phyloP scores from a whole-genome alignment of 53 echinoderm and acorn worm genomes.

The Echinometra lucunter region DNA sequence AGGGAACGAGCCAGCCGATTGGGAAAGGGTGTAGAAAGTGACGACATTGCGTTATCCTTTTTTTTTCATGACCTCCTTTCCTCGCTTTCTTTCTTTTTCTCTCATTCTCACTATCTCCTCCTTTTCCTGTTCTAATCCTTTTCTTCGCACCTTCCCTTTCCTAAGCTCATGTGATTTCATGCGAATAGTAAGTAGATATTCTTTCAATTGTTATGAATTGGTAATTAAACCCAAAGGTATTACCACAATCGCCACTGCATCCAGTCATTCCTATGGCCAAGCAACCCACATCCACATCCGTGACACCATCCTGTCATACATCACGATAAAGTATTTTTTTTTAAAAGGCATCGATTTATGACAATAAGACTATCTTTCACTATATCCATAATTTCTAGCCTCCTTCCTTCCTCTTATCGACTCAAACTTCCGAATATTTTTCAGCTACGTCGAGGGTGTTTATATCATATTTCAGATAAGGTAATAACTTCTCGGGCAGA shows the following conservation, averaged over 20 bases:
- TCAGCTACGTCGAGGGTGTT: not conserved
- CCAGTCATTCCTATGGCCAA: not conserved
- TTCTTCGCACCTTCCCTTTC: not conserved
- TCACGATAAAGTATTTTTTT: not conserved
- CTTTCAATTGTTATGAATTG: no score
- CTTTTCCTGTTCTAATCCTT: no score
- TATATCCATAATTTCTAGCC: constrained; percentile 11
- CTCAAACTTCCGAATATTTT: constrained; percentile 12
- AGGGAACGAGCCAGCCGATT: not conserved
- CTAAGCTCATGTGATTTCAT: not conserved
- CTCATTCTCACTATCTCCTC: no score
- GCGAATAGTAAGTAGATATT: no score
- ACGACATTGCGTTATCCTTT: no score
- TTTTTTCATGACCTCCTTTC: not conserved
- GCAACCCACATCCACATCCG: not conserved
- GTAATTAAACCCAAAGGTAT: not conserved
- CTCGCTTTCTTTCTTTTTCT: no score
- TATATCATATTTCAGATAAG: constrained; percentile 2
- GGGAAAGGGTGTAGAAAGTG: no score
- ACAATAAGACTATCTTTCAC: constrained; percentile 12
- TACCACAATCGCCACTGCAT: not conserved
- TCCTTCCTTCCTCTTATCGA: constrained; percentile 30
- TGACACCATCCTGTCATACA: not conserved
- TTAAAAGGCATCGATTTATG: not conserved
- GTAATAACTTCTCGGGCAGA: not conserved